A percentile compares a stretch with the other conserved stretches of the same genome.
These are phyloP conservation scores for Xestia sexstrigata DNA, from an alignment of 2,888 invertebrate genomes.

Conservation along the genomic window DNA sequence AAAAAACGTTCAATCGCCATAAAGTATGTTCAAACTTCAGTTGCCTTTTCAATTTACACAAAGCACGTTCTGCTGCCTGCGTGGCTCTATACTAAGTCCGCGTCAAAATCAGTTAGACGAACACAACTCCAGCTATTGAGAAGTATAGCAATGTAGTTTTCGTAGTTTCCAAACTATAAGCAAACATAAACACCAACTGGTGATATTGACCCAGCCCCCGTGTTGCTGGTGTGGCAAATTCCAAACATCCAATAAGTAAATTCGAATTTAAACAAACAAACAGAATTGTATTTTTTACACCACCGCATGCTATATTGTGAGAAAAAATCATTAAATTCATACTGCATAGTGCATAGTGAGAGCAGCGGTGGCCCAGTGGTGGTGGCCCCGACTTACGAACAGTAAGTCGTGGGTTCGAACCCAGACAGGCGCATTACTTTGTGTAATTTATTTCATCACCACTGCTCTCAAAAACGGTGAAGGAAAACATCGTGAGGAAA, in stretches of 20 bases:
- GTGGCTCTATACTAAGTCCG: background rate
- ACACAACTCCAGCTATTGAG: background rate
- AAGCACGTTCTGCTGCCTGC: background rate
- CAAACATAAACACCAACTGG: background rate
- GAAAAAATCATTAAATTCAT: too few relatives aligned
- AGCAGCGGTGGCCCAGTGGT: too few relatives aligned
- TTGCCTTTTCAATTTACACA: background rate
- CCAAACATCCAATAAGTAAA: too few relatives aligned
- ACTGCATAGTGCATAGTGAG: too few relatives aligned
- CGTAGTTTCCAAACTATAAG: background rate
- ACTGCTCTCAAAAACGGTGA: too few relatives aligned
- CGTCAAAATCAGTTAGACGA: background rate
- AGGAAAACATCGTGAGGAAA: too few relatives aligned
- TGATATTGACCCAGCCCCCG: background rate
- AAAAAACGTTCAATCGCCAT: background rate
- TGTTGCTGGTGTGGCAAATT: background rate
- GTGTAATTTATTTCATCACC: too few relatives aligned
- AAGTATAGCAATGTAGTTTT: background rate
- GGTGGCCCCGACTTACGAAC: too few relatives aligned
- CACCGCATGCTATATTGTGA: slow-evolving; percentile 89
- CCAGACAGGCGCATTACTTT: too few relatives aligned
- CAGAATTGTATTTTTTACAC: slow-evolving; percentile 82
- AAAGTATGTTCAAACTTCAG: background rate
- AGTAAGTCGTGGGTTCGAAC: too few relatives aligned
- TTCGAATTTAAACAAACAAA: too few relatives aligned